Evolutionary conservation across 1,140 invertebrate genomes (phyloP).

Genomic region (Meloidogyne hapla): DNA sequence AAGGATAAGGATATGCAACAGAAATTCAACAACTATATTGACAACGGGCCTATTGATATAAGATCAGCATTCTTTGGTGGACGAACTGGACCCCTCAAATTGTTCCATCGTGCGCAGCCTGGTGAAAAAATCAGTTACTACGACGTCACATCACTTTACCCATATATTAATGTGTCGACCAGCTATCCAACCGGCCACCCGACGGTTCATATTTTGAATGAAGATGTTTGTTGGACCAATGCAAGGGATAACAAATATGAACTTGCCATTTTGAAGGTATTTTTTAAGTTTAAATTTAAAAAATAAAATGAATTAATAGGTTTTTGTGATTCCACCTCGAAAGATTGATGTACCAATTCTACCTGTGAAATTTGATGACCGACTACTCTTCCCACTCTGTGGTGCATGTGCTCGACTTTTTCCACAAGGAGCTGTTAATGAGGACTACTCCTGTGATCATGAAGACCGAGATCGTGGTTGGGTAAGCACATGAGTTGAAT

Average conservation of each 20-base stretch:
- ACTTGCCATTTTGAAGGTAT: background rate
- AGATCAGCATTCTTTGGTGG: background rate
- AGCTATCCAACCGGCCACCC: background rate
- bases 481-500: background rate
- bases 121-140: background rate
- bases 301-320: background rate
- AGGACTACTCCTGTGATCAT: background rate
- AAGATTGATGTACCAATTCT: background rate
- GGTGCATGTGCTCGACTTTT: background rate
- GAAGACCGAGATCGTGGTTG: constrained; percentile 6
- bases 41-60: background rate
- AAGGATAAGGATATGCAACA: background rate
- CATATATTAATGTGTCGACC: background rate
- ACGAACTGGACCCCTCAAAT: background rate
- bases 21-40: background rate
- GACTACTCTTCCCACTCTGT: background rate
- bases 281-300: no score
- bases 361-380: background rate
- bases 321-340: background rate
- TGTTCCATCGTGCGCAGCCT: background rate
- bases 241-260: background rate
- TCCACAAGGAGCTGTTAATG: background rate
- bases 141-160: background rate
- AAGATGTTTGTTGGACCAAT: background rate
- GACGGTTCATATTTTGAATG: background rate